Percentiles rank a stretch among this genome's conserved stretches.
Evolutionary conservation across 2,888 invertebrate species (phyloP).

Genomic region (Onthophagus sagittarius): DNA sequence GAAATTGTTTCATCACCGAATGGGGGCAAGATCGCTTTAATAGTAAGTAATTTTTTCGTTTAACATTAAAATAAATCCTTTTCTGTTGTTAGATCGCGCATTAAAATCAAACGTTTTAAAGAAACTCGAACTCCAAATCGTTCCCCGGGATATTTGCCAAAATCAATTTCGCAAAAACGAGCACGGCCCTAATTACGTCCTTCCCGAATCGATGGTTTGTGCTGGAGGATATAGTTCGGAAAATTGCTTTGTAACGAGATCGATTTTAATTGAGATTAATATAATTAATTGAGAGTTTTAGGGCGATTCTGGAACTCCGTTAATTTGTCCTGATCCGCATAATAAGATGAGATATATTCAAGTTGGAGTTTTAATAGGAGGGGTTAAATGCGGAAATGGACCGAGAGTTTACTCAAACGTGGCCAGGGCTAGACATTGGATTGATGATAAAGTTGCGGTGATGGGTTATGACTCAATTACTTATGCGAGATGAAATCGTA

Average conservation of each 20-base stretch:
- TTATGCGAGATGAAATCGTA: slow-evolving; percentile 32
- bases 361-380: slow-evolving; percentile 82
- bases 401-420: slow-evolving; percentile 80
- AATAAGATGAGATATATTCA: slow-evolving; percentile 64
- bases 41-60: no score
- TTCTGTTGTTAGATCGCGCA: no score
- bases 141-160: slow-evolving; percentile 47
- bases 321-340: slow-evolving; percentile 61
- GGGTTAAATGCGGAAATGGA: slow-evolving; percentile 73
- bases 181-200: slow-evolving; percentile 53
- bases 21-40: no score
- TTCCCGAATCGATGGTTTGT: slow-evolving; percentile 70
- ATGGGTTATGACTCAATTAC: slow-evolving; percentile 43
- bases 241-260: slow-evolving; percentile 54
- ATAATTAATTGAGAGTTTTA: no score
- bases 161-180: slow-evolving; percentile 60
- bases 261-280: no score
- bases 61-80: no score
- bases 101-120: slow-evolving; percentile 55
- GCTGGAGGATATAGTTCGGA: slow-evolving; percentile 72
- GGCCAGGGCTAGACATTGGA: slow-evolving; percentile 66
- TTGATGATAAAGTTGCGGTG: slow-evolving; percentile 58
- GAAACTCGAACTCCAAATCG: slow-evolving; percentile 68
- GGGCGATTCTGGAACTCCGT: slow-evolving; percentile 80
- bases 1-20: no score